Evolutionary conservation across 2,888 invertebrate genomes (phyloP).

Genomic region (Hemithea aestivaria): DNA sequence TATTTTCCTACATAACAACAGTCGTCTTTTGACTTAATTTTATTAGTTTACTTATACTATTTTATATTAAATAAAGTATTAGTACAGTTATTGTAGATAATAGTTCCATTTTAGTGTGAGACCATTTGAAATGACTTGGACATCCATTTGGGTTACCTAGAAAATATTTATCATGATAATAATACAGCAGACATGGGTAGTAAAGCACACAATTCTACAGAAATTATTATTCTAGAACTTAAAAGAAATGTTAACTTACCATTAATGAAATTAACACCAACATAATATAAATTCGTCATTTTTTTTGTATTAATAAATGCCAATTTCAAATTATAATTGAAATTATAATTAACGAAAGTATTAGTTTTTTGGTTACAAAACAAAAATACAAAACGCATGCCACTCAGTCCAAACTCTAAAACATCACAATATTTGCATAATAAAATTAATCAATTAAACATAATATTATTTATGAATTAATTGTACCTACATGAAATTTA

Average conservation of each 20-base stretch:
- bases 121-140: conserved; percentile 67
- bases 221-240: conserved; percentile 31
- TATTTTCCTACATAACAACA: conserved; percentile 66
- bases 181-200: conserved; percentile 38
- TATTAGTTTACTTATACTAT: conserved; percentile 38
- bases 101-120: conserved; percentile 52
- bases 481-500: conserved; percentile 29
- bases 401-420: conserved; percentile 24
- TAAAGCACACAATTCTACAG: conserved; percentile 23
- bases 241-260: conserved; percentile 58
- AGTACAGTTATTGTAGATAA: conserved; percentile 55
- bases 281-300: conserved; percentile 54
- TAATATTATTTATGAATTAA: conserved; percentile 15
- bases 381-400: conserved; percentile 26
- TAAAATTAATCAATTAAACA: too few species aligned
- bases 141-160: conserved; percentile 78
- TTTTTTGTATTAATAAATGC: conserved; percentile 30
- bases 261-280: conserved; percentile 65
- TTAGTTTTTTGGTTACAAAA: conserved; percentile 26
- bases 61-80: conserved; percentile 41
- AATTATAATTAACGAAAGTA: conserved; percentile 21
- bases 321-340: conserved; percentile 27
- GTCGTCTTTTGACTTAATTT: conserved; percentile 63
- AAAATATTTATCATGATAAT: conserved; percentile 69
- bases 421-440: conserved; percentile 27